Conservation (phyloP, 2,888 invertebrate species). For the Chydorus sphaericus region DNA sequence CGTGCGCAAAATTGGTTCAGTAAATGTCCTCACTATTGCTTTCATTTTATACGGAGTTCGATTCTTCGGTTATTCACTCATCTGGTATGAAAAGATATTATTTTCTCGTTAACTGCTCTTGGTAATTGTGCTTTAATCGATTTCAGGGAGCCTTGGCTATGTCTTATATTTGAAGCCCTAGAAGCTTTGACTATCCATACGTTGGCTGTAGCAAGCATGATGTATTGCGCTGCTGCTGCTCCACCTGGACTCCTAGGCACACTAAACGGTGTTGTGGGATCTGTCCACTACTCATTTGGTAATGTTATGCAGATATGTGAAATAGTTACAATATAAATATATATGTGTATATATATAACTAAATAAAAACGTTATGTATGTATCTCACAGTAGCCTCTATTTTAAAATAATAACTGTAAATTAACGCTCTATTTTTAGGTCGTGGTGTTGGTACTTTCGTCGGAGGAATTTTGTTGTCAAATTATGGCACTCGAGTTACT, state of each 20-base stretch:
- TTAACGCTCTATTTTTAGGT: too few species aligned
- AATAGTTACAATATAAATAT: too few species aligned
- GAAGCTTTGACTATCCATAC: slow-evolving; percentile 71
- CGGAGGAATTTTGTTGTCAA: slow-evolving; percentile 60
- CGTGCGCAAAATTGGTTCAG: slow-evolving; percentile 62
- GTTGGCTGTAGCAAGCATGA: slow-evolving; percentile 83
- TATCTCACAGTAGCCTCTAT: too few species aligned
- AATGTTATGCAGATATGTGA: too few species aligned
- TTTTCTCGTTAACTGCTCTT: too few species aligned
- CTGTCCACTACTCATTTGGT: slow-evolving; percentile 79
- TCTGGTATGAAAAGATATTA: slow-evolving; percentile 53
- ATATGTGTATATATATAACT: too few species aligned
- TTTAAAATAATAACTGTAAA: too few species aligned
- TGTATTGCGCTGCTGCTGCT: slow-evolving; percentile 68
- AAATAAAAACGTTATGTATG: too few species aligned
- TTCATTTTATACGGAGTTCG: slow-evolving; percentile 71
- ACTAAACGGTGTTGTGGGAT: slow-evolving; percentile 69
- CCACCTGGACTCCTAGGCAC: slow-evolving; percentile 71
- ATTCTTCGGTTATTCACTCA: slow-evolving; percentile 68
- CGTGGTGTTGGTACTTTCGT: slow-evolving; percentile 67
- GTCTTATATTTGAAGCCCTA: slow-evolving; percentile 73
- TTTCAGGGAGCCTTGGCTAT: slow-evolving; percentile 70
- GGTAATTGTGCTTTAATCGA: too few species aligned
- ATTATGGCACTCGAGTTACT: slow-evolving; percentile 57
- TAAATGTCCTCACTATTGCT: slow-evolving; percentile 67